phyloP scores from a whole-genome alignment of 2,113 vertebrate species.

The Seriola quinqueradiata region DNA sequence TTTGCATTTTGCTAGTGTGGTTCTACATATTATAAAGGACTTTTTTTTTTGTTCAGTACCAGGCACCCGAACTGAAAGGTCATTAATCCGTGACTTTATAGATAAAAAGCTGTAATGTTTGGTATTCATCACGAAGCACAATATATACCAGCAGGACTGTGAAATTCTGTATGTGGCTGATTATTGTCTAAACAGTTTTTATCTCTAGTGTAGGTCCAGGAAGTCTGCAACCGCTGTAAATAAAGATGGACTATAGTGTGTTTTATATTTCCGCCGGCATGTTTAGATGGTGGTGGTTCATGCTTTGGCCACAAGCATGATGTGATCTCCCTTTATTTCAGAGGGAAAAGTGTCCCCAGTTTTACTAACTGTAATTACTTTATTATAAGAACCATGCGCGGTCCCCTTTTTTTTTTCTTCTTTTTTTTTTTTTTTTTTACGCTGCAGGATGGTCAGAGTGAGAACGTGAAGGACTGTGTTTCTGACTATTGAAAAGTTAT shows the following conservation, averaged over 20 bases:
- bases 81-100: not conserved
- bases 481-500: slow-evolving; percentile 54
- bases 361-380: slow-evolving; percentile 63
- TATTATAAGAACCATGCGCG: slow-evolving; percentile 68
- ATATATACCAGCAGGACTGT: not conserved
- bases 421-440: not conserved
- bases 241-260: slow-evolving; percentile 56
- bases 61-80: not conserved
- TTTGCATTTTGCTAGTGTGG: not conserved
- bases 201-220: slow-evolving; percentile 24
- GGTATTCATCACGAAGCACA: not conserved
- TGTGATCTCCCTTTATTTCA: slow-evolving; percentile 62
- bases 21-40: not conserved
- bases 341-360: slow-evolving; percentile 40
- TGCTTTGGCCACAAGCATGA: slow-evolving; percentile 55
- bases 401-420: not conserved
- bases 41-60: not conserved
- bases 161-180: not conserved
- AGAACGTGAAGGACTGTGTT: slow-evolving; percentile 25
- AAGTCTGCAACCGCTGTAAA: slow-evolving; percentile 59
- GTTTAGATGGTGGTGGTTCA: slow-evolving; percentile 61
- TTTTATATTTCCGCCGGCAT: slow-evolving; percentile 69
- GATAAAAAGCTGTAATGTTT: not conserved
- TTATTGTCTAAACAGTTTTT: slow-evolving; percentile 26
- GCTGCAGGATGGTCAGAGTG: slow-evolving; percentile 20